Conservation (phyloP, 2,113 vertebrate species). For the Channa argus region DNA sequence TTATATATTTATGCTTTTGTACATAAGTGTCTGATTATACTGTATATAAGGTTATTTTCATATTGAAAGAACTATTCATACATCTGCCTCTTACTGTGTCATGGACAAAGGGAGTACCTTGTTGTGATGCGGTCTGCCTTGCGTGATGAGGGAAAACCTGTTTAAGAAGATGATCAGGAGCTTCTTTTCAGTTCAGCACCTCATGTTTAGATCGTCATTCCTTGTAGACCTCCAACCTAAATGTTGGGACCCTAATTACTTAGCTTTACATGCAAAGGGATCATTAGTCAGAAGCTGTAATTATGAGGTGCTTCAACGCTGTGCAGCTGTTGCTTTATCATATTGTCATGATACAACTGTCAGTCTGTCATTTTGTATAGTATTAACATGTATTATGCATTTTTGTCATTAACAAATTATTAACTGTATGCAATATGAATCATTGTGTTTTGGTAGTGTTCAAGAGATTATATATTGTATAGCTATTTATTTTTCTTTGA, state of each 20-base stretch:
- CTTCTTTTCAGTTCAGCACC: constrained; percentile 60
- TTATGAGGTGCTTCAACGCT: constrained; percentile 33
- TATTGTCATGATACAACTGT: constrained; percentile 40
- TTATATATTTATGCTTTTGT: constrained; percentile 99
- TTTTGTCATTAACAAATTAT: constrained; percentile 82
- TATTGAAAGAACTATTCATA: constrained; percentile 75
- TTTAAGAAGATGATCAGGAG: constrained; percentile 29
- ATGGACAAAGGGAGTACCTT: constrained; percentile 52
- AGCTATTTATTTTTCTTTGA: constrained; percentile 80
- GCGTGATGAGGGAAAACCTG: constrained; percentile 27
- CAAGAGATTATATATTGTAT: constrained; percentile 82
- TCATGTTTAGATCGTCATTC: constrained; percentile 47
- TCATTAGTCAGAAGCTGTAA: constrained; percentile 44
- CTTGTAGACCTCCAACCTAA: constrained; percentile 25
- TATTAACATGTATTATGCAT: constrained; percentile 77
- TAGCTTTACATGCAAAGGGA: constrained; percentile 63
- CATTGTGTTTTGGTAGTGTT: constrained; percentile 74
- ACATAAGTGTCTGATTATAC: constrained; percentile 91
- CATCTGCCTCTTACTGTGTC: constrained; percentile 30
- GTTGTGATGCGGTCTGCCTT: constrained; percentile 42
- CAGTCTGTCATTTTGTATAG: constrained; percentile 71
- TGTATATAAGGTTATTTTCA: constrained; percentile 86
- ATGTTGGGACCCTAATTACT: constrained; percentile 33
- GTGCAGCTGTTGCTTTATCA: constrained; percentile 32
- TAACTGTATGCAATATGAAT: constrained; percentile 83